Evolutionary conservation across 30 jellyfish, hydroid and myxozoan genomes (phyloP).

Genomic region (Rhopilema esculentum): DNA sequence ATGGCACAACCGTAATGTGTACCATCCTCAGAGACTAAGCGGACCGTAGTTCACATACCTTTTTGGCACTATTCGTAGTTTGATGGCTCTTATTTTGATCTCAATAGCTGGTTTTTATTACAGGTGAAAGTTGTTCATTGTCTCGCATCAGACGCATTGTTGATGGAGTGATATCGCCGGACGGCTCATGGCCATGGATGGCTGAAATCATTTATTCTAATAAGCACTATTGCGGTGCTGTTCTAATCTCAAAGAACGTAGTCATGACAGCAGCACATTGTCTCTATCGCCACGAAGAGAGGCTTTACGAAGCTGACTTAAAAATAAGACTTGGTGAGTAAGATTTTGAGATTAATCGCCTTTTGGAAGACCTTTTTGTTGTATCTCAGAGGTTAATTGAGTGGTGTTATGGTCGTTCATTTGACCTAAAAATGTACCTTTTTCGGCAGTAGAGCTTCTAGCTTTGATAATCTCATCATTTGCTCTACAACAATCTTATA

Average conservation of each 20-base stretch:
- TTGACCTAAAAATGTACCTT: too few species aligned
- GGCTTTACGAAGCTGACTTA: slow-evolving; percentile 39
- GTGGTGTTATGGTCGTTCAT: too few species aligned
- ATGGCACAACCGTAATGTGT: too few species aligned
- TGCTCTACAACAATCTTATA: too few species aligned
- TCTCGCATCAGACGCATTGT: slow-evolving; percentile 76
- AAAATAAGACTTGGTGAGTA: slow-evolving; percentile 64
- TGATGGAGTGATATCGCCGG: slow-evolving; percentile 49
- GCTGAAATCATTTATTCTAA: slow-evolving; percentile 62
- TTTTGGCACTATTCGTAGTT: too few species aligned
- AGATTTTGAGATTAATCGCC: too few species aligned
- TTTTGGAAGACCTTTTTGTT: too few species aligned
- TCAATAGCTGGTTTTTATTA: background rate
- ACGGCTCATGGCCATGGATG: slow-evolving; percentile 92
- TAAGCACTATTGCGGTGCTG: slow-evolving; percentile 80
- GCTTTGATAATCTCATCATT: too few species aligned
- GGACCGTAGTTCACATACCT: too few species aligned
- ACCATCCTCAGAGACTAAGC: too few species aligned
- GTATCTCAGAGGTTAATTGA: too few species aligned
- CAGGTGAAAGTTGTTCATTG: slow-evolving; percentile 37
- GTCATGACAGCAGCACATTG: slow-evolving; percentile 92
- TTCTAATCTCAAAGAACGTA: slow-evolving; percentile 33
- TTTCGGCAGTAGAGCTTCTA: too few species aligned
- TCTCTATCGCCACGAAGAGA: slow-evolving; percentile 33
- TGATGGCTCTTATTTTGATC: background rate